These are phyloP conservation scores for Limenitis camilla DNA, from an alignment of 2,888 invertebrate genomes.

Conservation along the genomic window DNA sequence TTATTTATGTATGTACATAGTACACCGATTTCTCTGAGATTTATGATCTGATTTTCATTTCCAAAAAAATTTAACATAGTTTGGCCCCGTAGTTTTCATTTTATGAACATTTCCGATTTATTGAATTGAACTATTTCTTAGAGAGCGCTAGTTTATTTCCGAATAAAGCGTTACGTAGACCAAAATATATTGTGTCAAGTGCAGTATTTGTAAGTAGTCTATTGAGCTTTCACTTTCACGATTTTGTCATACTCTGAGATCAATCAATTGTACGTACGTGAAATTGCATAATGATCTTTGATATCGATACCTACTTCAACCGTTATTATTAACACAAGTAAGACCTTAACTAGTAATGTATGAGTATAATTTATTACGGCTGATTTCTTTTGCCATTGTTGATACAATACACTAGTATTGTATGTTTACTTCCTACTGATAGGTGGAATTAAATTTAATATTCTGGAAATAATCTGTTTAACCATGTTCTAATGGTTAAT, in stretches of 20 bases:
- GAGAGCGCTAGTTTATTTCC: slow-evolving; percentile 26
- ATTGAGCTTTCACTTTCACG: slow-evolving; percentile 56
- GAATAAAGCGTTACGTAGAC: slow-evolving; percentile 32
- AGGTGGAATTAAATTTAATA: too few species aligned
- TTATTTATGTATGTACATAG: too few species aligned
- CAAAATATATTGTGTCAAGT: slow-evolving; percentile 44
- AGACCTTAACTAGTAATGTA: too few species aligned
- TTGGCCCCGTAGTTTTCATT: too few species aligned
- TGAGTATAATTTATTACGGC: not conserved
- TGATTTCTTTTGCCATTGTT: too few species aligned
- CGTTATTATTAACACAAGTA: too few species aligned
- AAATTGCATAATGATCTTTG: slow-evolving; percentile 17
- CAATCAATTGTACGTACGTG: slow-evolving; percentile 19
- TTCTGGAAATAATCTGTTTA: too few species aligned
- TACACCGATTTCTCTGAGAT: too few species aligned
- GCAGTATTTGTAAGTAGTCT: slow-evolving; percentile 43
- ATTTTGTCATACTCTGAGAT: slow-evolving; percentile 43
- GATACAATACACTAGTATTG: not conserved
- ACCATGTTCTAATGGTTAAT: not conserved
- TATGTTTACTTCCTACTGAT: not conserved
- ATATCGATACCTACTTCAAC: slow-evolving; percentile 15
- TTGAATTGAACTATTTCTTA: slow-evolving; percentile 24
- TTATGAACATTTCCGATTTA: too few species aligned
- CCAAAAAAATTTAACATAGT: too few species aligned
- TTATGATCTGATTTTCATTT: too few species aligned